Conservation (phyloP, 2,113 vertebrate species). For the Ceyx melanurus region DNA sequence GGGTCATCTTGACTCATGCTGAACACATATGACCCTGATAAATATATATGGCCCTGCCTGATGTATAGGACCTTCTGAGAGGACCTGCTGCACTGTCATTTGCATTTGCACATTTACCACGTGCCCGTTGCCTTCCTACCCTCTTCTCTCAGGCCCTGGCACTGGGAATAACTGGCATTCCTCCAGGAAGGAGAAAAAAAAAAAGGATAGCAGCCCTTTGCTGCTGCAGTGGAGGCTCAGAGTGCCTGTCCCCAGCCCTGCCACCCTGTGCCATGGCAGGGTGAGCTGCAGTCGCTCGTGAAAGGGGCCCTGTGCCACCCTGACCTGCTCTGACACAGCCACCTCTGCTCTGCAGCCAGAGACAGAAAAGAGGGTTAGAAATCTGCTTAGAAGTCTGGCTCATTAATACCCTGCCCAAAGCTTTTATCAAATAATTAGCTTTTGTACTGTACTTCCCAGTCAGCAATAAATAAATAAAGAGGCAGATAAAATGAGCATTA, state of each 20-base stretch:
- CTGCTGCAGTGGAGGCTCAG: rapidly evolving
- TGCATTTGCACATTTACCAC: rapidly evolving
- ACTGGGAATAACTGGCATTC: rapidly evolving
- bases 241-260: rapidly evolving
- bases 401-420: conserved; percentile 1
- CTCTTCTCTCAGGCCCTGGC: not conserved
- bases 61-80: not conserved
- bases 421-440: conserved; percentile 43
- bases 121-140: not conserved
- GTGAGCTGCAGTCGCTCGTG: rapidly evolving
- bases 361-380: conserved; percentile 4
- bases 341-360: not conserved
- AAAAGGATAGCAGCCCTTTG: not conserved
- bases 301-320: not conserved
- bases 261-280: not conserved
- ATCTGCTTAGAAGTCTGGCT: conserved; percentile 16
- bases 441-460: conserved; percentile 8
- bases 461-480: conserved; percentile 44
- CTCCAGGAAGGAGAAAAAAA: not conserved
- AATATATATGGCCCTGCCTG: not conserved
- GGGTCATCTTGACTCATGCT: not conserved
- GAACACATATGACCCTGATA: not conserved
- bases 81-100: not conserved
- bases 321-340: rapidly evolving
- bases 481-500: not conserved